Evolutionary conservation across 1,140 invertebrate genomes (phyloP), one percentile per base, ranked within the genome.

Genomic region (Drosophila takahashii): DNA sequence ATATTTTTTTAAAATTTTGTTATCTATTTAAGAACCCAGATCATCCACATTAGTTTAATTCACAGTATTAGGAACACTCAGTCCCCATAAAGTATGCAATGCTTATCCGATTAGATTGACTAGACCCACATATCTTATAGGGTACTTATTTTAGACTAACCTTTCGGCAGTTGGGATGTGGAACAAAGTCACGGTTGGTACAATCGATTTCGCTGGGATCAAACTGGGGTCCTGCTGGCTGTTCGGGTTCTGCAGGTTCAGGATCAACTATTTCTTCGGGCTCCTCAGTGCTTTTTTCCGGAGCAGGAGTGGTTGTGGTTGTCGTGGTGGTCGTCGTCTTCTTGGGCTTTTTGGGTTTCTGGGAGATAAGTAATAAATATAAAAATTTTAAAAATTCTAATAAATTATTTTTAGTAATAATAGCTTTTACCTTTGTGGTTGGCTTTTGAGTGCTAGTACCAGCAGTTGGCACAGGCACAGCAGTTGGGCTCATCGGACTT

Each of bases 161-260:
- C 92, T 94, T 93, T 71, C 91, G 66, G 70, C 95, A 95, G 58
- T 96, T 93, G 77, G 94, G 93, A 87, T 96, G 94, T 6, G 95
- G 93, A 69, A 96, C 92, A 86, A 94, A 96, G 77, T 96, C 95
- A 42, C 94, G 93, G 54, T 94, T 92, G 18, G 91, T 92, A 65
- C 93, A 95, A 74, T 94, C 93, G 15, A 94, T 93, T 45, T 87
- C 75, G 39, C 48, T 87, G 47, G 77, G 48, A 80, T 90, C 87
- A n/a, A 89, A 90, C 11, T 58, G 60, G 1, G 61, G 41, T 0
- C 34, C 22, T 11, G 16, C 42, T 0, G 64, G 36, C 44, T 67
- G 61, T 11, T 70, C 79, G 1, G 75, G 84, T 45, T 79, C 71
- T 7, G 69, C 16, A 6, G 39, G 39, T 7, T 41, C n/a, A 10